Conservation (phyloP, 30 jellyfish, hydroid and myxozoan genomes). For the Cassiopea xamachana region DNA sequence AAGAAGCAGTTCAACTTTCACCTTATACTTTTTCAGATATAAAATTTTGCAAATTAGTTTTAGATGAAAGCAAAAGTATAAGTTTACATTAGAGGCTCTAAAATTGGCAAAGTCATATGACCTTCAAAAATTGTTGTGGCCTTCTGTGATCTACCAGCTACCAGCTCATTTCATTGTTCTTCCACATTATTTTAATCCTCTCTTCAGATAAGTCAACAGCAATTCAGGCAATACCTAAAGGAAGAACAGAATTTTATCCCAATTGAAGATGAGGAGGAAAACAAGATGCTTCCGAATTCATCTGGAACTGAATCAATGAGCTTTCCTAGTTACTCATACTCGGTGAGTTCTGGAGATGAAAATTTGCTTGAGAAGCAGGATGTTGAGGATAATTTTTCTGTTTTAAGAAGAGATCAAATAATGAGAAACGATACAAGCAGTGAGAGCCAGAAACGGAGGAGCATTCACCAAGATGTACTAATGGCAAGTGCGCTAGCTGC, state of each 20-base stretch:
- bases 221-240: conserved; percentile 27
- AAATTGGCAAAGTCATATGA: too few relatives aligned
- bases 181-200: neutral
- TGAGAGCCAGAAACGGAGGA: conserved; percentile 23
- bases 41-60: too few relatives aligned
- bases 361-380: conserved; percentile 14
- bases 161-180: neutral
- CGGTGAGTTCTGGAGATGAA: conserved; percentile 51
- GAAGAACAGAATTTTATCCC: conserved; percentile 51
- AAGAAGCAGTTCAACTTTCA: too few relatives aligned
- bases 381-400: neutral
- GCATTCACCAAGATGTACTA: conserved; percentile 69
- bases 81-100: too few relatives aligned
- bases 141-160: too few relatives aligned
- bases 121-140: too few relatives aligned
- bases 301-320: conserved; percentile 16
- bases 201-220: conserved; percentile 19
- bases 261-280: conserved; percentile 2
- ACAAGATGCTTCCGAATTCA: neutral
- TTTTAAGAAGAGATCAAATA: neutral
- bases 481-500: conserved; percentile 88
- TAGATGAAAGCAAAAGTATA: too few relatives aligned
- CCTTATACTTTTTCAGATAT: too few relatives aligned
- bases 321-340: conserved; percentile 40
- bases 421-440: neutral